phyloP scores from a whole-genome alignment of 2,113 vertebrate species.

The Geothlypis trichas region DNA sequence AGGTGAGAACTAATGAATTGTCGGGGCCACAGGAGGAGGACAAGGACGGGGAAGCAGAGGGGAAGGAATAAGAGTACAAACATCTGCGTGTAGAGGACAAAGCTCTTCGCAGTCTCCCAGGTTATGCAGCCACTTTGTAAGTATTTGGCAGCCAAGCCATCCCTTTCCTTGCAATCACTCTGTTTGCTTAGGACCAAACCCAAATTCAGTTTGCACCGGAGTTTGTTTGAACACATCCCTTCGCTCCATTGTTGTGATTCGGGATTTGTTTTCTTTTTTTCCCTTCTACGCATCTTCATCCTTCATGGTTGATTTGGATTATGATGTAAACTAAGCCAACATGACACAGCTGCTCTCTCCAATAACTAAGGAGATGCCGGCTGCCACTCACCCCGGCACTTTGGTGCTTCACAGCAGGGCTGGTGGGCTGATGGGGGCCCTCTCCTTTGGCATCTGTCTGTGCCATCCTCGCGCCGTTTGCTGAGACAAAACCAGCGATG shows the following conservation, averaged over 20 bases:
- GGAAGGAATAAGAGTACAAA: neutral
- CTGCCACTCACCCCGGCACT: slow-evolving; percentile 26
- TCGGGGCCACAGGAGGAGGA: neutral
- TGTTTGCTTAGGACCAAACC: neutral
- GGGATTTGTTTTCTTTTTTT: neutral
- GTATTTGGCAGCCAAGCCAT: neutral
- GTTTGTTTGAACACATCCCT: slow-evolving; percentile 17
- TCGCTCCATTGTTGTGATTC: neutral
- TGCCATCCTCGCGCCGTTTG: slow-evolving; percentile 25
- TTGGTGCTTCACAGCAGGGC: slow-evolving; percentile 53
- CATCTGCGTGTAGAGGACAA: slow-evolving; percentile 20
- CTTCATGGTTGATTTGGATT: slow-evolving; percentile 70
- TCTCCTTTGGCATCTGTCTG: slow-evolving; percentile 52
- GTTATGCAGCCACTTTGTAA: neutral
- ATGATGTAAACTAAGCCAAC: slow-evolving; percentile 68
- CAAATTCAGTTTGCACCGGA: neutral
- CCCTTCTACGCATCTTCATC: slow-evolving; percentile 54
- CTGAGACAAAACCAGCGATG: slow-evolving; percentile 53
- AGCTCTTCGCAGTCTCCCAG: neutral
- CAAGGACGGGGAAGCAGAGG: slow-evolving; percentile 23
- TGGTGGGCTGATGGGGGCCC: slow-evolving; percentile 25
- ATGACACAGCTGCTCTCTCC: slow-evolving; percentile 66
- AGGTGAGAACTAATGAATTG: slow-evolving; percentile 67
- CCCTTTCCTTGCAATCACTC: neutral
- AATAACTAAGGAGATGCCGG: slow-evolving; percentile 56